phyloP scores from a whole-genome alignment of 2,113 vertebrate species.

The Ellobius talpinus region DNA sequence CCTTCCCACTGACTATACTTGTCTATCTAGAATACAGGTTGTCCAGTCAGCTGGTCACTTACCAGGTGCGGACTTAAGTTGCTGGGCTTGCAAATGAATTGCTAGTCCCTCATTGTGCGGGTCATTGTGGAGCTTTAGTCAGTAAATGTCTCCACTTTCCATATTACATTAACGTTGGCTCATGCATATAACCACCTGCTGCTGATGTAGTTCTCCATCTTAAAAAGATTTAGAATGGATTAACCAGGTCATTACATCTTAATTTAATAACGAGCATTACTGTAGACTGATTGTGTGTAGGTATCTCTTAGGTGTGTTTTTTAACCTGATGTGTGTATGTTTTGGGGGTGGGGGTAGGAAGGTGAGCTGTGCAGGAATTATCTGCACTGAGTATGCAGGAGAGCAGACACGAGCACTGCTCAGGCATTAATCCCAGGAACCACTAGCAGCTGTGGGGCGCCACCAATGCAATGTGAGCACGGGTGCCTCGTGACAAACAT shows the following conservation, averaged over 20 bases:
- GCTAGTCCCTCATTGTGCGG: slow-evolving; percentile 88
- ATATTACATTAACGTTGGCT: slow-evolving; percentile 91
- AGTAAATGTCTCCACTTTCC: slow-evolving; percentile 88
- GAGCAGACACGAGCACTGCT: slow-evolving; percentile 90
- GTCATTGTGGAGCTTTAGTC: slow-evolving; percentile 88
- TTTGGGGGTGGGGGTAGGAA: slow-evolving; percentile 68
- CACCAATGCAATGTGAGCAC: slow-evolving; percentile 92
- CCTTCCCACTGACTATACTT: slow-evolving; percentile 89
- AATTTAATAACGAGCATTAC: slow-evolving; percentile 97
- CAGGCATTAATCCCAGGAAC: slow-evolving; percentile 93
- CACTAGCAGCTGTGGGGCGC: slow-evolving; percentile 92
- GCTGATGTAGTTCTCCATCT: slow-evolving; percentile 94
- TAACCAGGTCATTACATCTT: slow-evolving; percentile 93
- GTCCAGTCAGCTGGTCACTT: slow-evolving; percentile 91
- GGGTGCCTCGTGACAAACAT: slow-evolving; percentile 96
- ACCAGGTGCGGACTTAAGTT: slow-evolving; percentile 88
- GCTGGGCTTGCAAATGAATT: slow-evolving; percentile 85
- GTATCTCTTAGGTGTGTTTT: slow-evolving; percentile 86
- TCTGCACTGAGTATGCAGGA: slow-evolving; percentile 89
- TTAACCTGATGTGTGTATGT: slow-evolving; percentile 76
- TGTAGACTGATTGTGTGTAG: slow-evolving; percentile 97
- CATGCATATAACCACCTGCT: slow-evolving; percentile 95
- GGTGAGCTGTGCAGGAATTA: slow-evolving; percentile 90
- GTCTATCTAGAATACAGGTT: slow-evolving; percentile 91
- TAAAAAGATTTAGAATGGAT: slow-evolving; percentile 92